Evolutionary conservation across 2,113 vertebrate species (phyloP).

Genomic region (Hippocampus zosterae): DNA sequence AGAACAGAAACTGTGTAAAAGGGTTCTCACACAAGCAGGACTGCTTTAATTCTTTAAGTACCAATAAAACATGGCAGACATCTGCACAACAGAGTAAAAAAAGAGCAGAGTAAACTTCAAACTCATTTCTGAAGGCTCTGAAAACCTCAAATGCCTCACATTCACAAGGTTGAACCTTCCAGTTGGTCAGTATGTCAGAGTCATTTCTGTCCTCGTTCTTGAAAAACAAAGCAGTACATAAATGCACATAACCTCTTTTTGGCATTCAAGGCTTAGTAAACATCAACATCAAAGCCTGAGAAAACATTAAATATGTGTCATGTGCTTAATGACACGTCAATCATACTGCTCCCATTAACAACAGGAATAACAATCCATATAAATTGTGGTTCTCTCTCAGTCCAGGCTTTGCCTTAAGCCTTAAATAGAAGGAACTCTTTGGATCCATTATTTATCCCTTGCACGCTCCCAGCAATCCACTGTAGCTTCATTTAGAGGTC

Average conservation of each 20-base stretch:
- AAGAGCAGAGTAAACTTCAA: slow-evolving; percentile 8
- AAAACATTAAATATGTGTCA: slow-evolving; percentile 50
- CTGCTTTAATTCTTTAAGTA: too few relatives aligned
- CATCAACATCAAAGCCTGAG: slow-evolving; percentile 59
- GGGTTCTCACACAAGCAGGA: too few relatives aligned
- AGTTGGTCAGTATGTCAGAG: slow-evolving; percentile 61
- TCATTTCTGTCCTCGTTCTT: slow-evolving; percentile 51
- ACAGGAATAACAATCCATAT: slow-evolving; percentile 50
- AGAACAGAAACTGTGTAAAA: too few relatives aligned
- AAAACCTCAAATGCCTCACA: slow-evolving; percentile 49
- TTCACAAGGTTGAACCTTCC: slow-evolving; percentile 46
- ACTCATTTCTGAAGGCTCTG: slow-evolving; percentile 33
- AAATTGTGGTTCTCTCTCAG: slow-evolving; percentile 36
- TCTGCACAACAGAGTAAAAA: neutral
- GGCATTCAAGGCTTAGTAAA: slow-evolving; percentile 54
- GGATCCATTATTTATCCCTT: slow-evolving; percentile 44
- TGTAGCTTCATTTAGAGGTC: slow-evolving; percentile 36
- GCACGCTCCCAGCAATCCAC: slow-evolving; percentile 30
- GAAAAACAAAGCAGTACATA: slow-evolving; percentile 34
- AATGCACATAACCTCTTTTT: slow-evolving; percentile 39
- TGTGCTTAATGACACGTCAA: slow-evolving; percentile 53
- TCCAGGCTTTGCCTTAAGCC: slow-evolving; percentile 39
- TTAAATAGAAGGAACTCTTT: slow-evolving; percentile 43
- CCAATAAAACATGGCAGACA: neutral
- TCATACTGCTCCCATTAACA: slow-evolving; percentile 48